phyloP scores from a whole-genome alignment of 2,797 vertebrate genomes.

The Girardinus metallicus region DNA sequence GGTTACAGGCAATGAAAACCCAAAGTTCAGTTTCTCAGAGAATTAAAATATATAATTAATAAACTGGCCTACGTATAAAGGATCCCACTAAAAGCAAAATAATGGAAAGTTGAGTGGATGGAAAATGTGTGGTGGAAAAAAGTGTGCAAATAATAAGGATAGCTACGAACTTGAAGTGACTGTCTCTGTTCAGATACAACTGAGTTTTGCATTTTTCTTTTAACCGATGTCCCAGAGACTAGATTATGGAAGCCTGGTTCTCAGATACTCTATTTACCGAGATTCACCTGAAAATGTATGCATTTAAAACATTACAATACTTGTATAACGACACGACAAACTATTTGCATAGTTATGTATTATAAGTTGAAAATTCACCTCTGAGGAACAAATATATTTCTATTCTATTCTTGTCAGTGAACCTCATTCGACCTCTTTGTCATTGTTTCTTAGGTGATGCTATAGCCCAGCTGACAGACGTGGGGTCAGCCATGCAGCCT shows the following conservation, averaged over 20 bases:
- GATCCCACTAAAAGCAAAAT: background rate
- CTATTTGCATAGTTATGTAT: background rate
- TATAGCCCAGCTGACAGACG: slow-evolving; percentile 93
- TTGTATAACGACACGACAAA: background rate
- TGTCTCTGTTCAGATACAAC: background rate
- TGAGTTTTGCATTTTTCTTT: background rate
- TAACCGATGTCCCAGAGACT: background rate
- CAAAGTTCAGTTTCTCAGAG: background rate
- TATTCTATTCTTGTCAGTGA: background rate
- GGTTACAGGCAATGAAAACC: no score
- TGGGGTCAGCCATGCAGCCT: slow-evolving; percentile 76
- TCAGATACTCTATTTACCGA: background rate
- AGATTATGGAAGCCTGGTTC: background rate
- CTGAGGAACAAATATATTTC: background rate
- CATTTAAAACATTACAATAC: background rate
- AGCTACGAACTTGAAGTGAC: background rate
- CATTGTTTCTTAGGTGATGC: slow-evolving; percentile 84
- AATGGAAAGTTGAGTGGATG: background rate
- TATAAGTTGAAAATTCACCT: background rate
- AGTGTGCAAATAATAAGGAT: background rate
- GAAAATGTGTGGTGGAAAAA: background rate
- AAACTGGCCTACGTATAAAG: background rate
- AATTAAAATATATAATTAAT: background rate
- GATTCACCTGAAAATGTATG: background rate
- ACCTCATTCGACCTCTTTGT: background rate